A percentile compares a stretch with the other conserved stretches of the same genome.
phyloP scores from a whole-genome alignment of 2,113 vertebrate species.

The Ia io region DNA sequence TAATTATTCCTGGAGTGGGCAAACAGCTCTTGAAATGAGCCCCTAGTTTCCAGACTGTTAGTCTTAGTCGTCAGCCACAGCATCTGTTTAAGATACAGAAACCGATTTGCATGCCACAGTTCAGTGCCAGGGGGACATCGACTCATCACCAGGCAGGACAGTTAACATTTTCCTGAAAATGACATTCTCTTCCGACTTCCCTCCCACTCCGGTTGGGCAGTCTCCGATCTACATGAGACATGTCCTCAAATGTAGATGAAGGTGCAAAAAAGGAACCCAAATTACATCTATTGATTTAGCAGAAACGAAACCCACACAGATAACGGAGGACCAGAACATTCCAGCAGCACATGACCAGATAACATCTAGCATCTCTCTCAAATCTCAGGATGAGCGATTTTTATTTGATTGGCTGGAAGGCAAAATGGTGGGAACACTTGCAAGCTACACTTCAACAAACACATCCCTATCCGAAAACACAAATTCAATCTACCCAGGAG shows the following conservation, averaged over 20 bases:
- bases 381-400: neutral
- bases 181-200: neutral
- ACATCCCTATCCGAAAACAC: neutral
- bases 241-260: neutral
- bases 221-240: neutral
- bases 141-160: neutral
- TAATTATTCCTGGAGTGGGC: neutral
- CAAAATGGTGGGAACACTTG: neutral
- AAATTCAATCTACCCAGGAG: slow-evolving; percentile 1
- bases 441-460: neutral
- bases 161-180: neutral
- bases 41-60: neutral
- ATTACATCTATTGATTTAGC: neutral
- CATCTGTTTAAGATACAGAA: slow-evolving; percentile 36
- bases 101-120: neutral
- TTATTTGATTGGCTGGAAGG: neutral
- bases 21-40: slow-evolving; percentile 14
- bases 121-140: neutral
- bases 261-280: neutral
- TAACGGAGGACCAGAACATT: neutral
- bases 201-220: neutral
- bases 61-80: neutral
- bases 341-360: neutral
- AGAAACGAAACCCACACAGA: neutral
- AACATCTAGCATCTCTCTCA: neutral